Evolutionary conservation across 2,113 vertebrate species (phyloP).

Genomic region (Lagopus leucura): DNA sequence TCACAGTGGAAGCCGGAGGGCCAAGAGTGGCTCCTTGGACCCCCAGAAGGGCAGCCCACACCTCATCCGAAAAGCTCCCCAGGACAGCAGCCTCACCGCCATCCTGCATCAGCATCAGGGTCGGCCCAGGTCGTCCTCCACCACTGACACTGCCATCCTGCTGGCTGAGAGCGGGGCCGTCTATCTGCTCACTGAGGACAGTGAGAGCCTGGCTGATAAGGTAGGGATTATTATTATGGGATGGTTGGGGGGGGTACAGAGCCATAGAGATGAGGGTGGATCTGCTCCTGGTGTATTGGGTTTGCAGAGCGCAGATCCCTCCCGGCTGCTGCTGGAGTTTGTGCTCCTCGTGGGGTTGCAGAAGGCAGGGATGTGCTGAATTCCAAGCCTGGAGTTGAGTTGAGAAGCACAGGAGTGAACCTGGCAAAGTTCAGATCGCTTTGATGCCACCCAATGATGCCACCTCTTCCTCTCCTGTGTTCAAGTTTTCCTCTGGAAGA

Average conservation of each 20-base stretch:
- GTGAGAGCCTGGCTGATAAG: conserved; percentile 78
- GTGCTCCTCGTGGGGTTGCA: background rate
- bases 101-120: conserved; percentile 86
- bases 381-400: background rate
- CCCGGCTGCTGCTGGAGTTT: background rate
- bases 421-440: background rate
- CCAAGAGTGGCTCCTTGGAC: conserved; percentile 80
- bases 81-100: conserved; percentile 83
- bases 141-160: conserved; percentile 82
- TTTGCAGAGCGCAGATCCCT: background rate
- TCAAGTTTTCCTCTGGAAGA: background rate
- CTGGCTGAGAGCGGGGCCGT: conserved; percentile 69
- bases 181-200: conserved; percentile 78
- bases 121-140: conserved; percentile 84
- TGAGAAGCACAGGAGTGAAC: background rate
- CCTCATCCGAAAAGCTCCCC: conserved; percentile 76
- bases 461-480: background rate
- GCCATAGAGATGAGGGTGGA: rapidly evolving
- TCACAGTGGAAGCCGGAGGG: conserved; percentile 77
- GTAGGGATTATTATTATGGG: conserved; percentile 36
- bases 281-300: rapidly evolving
- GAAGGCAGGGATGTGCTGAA: background rate
- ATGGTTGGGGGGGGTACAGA: rapidly evolving
- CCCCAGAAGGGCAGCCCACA: conserved; percentile 83
- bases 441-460: background rate